Conservation (phyloP, 1,140 invertebrate species). For the Achroia grisella region DNA sequence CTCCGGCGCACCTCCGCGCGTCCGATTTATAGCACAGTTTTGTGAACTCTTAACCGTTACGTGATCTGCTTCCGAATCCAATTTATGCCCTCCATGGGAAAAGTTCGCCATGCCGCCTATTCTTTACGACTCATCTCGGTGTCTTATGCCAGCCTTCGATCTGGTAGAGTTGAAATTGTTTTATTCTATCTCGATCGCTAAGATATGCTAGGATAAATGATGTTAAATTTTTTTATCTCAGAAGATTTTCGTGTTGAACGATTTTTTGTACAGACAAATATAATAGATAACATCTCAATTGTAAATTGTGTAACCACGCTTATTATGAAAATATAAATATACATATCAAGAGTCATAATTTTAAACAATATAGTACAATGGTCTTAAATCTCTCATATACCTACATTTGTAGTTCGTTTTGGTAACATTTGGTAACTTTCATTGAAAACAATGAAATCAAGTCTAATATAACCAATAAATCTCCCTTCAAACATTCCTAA, state of each 20-base stretch:
- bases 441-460: neutral
- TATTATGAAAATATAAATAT: no score
- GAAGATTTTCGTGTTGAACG: no score
- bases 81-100: slow-evolving; percentile 68
- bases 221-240: no score
- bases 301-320: no score
- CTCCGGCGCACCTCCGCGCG: slow-evolving; percentile 66
- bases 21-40: slow-evolving; percentile 71
- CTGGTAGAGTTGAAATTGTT: slow-evolving; percentile 20
- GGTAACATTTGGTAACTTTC: neutral
- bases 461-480: neutral
- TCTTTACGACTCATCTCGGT: slow-evolving; percentile 58
- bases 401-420: no score
- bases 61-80: slow-evolving; percentile 72
- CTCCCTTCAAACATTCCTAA: slow-evolving; percentile 9
- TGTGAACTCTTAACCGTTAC: slow-evolving; percentile 73
- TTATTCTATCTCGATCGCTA: slow-evolving; percentile 4
- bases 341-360: no score
- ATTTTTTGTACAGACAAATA: no score
- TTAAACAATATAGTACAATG: no score
- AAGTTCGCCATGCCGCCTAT: slow-evolving; percentile 54
- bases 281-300: no score
- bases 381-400: no score
- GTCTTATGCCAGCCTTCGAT: slow-evolving; percentile 22
- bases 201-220: no score